Conservation (phyloP, 2,888 invertebrate genomes). For the Chrysomela aeneicollis region DNA sequence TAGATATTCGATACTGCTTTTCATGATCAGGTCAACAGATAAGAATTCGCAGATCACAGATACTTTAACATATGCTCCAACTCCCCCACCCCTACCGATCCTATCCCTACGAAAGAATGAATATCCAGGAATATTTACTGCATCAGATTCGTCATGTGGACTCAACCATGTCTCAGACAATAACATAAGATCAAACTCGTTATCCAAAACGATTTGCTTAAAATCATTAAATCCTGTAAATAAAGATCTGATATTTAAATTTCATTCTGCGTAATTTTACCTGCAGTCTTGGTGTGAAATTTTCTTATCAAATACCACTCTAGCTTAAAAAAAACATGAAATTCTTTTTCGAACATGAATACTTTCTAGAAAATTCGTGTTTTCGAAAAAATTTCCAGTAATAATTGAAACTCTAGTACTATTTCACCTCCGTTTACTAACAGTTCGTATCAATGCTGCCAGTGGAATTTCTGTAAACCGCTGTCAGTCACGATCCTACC, state of each 20-base stretch:
- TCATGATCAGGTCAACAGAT: conserved; percentile 1
- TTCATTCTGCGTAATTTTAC: no score
- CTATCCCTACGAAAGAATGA: conserved; percentile 18
- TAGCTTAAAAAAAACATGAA: no score
- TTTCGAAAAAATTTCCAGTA: no score
- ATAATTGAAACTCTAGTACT: no score
- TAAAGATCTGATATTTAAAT: conserved; percentile 26
- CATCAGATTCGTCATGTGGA: not conserved
- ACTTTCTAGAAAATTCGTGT: no score
- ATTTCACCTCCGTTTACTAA: no score
- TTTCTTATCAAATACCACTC: no score
- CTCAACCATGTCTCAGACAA: conserved; percentile 25
- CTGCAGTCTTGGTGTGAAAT: no score
- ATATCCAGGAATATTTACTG: conserved; percentile 15
- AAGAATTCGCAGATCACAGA: conserved; percentile 7
- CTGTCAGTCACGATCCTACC: no score
- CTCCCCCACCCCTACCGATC: conserved; percentile 18
- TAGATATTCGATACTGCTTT: not conserved
- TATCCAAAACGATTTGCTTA: conserved; percentile 1
- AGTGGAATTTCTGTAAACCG: no score
- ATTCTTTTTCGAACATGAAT: no score
- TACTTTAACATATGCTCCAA: conserved; percentile 20
- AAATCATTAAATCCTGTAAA: conserved; percentile 23
- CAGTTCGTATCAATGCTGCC: no score
- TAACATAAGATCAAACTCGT: conserved; percentile 17